Base-by-base conservation (phyloP, 2,797 vertebrate genomes). In the Sebastes iracundus region DNA sequence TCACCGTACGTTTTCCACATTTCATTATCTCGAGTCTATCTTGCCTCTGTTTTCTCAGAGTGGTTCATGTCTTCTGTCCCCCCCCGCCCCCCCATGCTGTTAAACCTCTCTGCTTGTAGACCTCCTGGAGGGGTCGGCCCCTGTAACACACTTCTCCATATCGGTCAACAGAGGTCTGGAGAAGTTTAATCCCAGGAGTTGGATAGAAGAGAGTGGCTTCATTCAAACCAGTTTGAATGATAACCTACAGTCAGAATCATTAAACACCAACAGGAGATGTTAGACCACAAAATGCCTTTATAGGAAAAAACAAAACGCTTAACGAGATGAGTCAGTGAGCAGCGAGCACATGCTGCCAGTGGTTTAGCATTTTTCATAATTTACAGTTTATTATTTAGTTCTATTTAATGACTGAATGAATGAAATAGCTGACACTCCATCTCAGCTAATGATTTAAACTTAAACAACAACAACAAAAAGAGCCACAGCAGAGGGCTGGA, bases 101-200 rank as follows among this genome's bases (percentile, higher is more conserved):
- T 83, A 79, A 84, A 82, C 77, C 76, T 85, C 69, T 82, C 83
- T 80, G 72, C 73, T 81, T 79, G 62, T 79, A 60, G 83, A 81
- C 80, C 78, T 84, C 69, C 30, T 42, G 22, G 32, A 71, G 20
- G 78, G n/a, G 72, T 80, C 61, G 38, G 69, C 35, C 46, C 38
- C 69, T 12, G 11, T 62, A 11, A 25, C 63, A 32, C 27, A 67
- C 12, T 35, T 73, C 33, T 80, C 46, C 60, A 69, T 38, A 23
- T 77, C 79, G 69, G 38, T 68, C 25, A 70, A 30, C 42, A 75
- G 83, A 82, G 66, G 75, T 87, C 76, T 77, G 59, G 78, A 82
- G 77, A 85, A 33, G 61, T 81, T 83, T 85, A 42, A 62, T 68
- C 53, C 46, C 49, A 65, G 23, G 33, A 77, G 77, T 46, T 28